These are phyloP conservation scores for Rhopalosiphum nymphaeae DNA, from an alignment of 2,888 invertebrate genomes.

Conservation along the genomic window DNA sequence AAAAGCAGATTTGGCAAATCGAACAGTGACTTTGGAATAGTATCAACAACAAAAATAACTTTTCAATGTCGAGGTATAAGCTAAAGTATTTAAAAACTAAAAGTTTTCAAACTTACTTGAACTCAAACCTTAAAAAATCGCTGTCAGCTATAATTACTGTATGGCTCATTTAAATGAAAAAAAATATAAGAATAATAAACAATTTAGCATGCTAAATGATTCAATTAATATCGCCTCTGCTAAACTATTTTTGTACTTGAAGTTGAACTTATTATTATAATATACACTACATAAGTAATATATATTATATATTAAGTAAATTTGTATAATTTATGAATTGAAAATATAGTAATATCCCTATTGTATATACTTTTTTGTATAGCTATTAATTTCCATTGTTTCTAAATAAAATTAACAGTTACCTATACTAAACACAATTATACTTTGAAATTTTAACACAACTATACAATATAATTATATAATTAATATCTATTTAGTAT, in stretches of 20 bases:
- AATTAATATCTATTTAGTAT: too few relatives aligned
- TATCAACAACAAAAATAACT: conserved; percentile 57
- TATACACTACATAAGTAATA: background rate
- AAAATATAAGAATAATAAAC: background rate
- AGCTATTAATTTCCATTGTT: background rate
- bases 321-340: background rate
- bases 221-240: background rate
- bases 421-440: background rate
- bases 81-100: conserved; percentile 39
- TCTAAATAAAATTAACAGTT: background rate
- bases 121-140: background rate
- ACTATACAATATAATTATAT: background rate
- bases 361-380: background rate
- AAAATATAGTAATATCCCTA: background rate
- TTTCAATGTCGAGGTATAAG: conserved; percentile 31
- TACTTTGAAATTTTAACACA: background rate
- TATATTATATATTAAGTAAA: too few relatives aligned
- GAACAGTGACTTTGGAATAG: conserved; percentile 39
- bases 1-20: conserved; percentile 39
- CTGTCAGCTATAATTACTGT: background rate
- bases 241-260: background rate
- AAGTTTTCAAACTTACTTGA: conserved; percentile 19
- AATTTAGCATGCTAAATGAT: background rate
- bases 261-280: background rate
- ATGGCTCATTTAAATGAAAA: background rate